Base-by-base conservation (phyloP, 2,888 invertebrate species). In the Drosophila diplacantha region DNA sequence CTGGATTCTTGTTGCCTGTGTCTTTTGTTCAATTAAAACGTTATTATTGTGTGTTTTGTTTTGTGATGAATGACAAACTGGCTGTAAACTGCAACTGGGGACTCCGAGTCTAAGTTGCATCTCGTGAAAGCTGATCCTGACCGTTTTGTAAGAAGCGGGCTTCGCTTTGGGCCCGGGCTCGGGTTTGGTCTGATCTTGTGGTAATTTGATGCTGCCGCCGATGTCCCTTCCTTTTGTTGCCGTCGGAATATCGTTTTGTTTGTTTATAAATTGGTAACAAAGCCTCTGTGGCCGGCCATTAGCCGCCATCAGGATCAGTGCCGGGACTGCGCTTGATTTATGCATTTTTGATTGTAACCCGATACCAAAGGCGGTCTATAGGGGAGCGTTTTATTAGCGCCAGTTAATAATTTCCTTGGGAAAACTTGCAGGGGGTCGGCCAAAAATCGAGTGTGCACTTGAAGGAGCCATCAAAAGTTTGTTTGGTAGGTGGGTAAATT, bases 1-100 rank as follows among this genome's bases (percentile, higher is more conserved):
- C 58, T 59, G 59, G 50, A 50, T 50, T 60, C 59, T 50, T 57
- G 59, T 37, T 60, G 51, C 43, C 43, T 14, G 37, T 58, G 69
- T 58, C 72, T 81, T 83, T 77, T 82, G 73, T 84, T 84, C 85
- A 81, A 81, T 81, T 85, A 81, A 85, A 84, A 81, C 69, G 81
- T 80, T 81, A 80, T 84, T 81, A 84, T 79, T 77, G 83, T 84
- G 64, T 81, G 63, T 49, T 66, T 72, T 50, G 52, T 44, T 55
- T 32, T 53, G 52, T 51, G 61, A 61, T 57, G 73, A 69, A 59
- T 57, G 58, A 75, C 71, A 55, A 66, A 62, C 47, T 67, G 47
- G 47, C 67, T 43, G 59, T 43, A 65, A 65, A 64, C 65, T 65
- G 60, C 60, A 61, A 84, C 72, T 77, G 79, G 78, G 83, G 79